Conservation (phyloP, 2,113 vertebrate genomes). For the Rhinolophus ferrumequinum region DNA sequence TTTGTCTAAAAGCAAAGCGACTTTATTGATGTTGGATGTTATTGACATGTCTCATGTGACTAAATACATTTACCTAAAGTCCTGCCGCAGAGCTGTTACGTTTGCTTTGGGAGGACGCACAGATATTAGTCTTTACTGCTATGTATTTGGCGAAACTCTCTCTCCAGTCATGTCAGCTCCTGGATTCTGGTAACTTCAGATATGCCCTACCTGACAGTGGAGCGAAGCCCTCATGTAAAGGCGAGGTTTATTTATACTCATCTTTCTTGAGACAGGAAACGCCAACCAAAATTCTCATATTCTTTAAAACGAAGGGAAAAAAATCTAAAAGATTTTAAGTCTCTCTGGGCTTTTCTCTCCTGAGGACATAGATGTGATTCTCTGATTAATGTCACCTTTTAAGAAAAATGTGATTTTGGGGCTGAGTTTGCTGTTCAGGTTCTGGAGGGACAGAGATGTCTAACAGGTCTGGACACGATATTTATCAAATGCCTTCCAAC, state of each 20-base stretch:
- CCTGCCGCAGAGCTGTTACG: neutral
- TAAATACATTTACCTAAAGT: neutral
- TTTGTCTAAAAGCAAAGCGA: neutral
- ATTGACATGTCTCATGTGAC: neutral
- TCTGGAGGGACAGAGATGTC: neutral
- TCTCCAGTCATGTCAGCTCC: neutral
- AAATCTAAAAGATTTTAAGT: neutral
- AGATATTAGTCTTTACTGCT: neutral
- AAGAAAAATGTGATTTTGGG: neutral
- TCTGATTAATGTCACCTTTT: neutral
- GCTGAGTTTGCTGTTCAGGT: neutral
- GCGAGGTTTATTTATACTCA: neutral
- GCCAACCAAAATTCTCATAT: neutral
- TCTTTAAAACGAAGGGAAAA: neutral
- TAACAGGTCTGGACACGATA: rapidly evolving
- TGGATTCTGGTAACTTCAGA: neutral
- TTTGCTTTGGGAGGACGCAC: neutral
- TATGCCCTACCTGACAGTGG: neutral
- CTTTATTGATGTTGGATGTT: neutral
- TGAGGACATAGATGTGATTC: neutral
- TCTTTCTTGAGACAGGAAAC: neutral
- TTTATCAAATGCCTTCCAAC: neutral
- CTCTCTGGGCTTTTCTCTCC: neutral
- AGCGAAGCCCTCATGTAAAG: neutral
- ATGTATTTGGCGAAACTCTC: neutral